Conservation (phyloP, 2,113 vertebrate species). For the Dicrurus megarhynchus region DNA sequence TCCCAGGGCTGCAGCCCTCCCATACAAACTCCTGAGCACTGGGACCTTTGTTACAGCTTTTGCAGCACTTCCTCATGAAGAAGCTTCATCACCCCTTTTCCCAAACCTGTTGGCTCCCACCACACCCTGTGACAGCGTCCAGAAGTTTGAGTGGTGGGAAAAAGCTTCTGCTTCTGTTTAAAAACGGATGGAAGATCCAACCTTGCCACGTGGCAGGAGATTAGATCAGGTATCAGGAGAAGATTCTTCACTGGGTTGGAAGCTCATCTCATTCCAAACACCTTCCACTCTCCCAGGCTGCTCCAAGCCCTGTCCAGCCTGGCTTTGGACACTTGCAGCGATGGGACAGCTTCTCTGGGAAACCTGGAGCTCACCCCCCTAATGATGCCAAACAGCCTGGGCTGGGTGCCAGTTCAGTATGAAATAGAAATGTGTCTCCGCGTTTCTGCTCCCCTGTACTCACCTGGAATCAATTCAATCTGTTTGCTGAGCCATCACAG, state of each 20-base stretch:
- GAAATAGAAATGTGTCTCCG: neutral
- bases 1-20: neutral
- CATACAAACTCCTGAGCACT: neutral
- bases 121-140: neutral
- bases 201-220: neutral
- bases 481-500: neutral
- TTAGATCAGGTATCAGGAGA: neutral
- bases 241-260: too few species aligned
- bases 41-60: neutral
- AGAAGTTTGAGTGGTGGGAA: accelerated
- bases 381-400: neutral
- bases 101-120: neutral
- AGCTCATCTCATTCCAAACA: neutral
- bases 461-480: neutral
- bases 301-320: neutral
- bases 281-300: neutral
- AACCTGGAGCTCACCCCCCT: neutral
- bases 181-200: neutral
- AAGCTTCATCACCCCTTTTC: neutral
- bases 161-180: neutral
- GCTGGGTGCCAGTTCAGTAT: neutral
- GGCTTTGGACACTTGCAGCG: neutral
- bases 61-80: neutral
- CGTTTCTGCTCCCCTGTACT: neutral
- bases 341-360: neutral